phyloP scores from a whole-genome alignment of 2,888 invertebrate species.

The Eledona agricola region DNA sequence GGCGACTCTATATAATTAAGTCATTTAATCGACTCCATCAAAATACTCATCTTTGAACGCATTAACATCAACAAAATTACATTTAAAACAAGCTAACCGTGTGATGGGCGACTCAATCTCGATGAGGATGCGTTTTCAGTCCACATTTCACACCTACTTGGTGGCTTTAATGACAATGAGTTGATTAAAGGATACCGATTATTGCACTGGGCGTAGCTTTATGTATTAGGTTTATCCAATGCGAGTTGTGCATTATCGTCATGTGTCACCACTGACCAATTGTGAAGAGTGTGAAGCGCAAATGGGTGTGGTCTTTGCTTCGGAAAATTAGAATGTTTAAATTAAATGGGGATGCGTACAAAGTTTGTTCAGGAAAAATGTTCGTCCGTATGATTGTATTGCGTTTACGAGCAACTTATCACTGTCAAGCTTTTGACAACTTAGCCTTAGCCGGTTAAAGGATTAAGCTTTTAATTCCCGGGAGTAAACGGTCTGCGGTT shows the following conservation, averaged over 20 bases:
- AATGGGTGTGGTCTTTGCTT: no score
- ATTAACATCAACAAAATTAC: conserved; percentile 32
- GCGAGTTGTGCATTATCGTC: no score
- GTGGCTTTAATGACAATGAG: conserved; percentile 28
- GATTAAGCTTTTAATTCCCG: conserved; percentile 23
- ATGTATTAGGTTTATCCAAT: no score
- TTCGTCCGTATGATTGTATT: conserved; percentile 49
- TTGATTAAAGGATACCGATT: conserved; percentile 8
- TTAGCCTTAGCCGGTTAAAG: conserved; percentile 26
- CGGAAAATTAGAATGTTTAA: conserved; percentile 11
- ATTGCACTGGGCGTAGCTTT: no score
- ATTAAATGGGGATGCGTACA: no score
- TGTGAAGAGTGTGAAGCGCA: no score
- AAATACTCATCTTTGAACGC: conserved; percentile 24
- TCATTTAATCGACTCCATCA: conserved; percentile 41
- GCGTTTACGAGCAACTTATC: conserved; percentile 41
- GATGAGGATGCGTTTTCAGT: conserved; percentile 21
- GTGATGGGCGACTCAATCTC: conserved; percentile 18
- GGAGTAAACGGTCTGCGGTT: conserved; percentile 20
- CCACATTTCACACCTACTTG: conserved; percentile 35
- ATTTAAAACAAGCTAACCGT: conserved; percentile 12
- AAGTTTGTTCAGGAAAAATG: no score
- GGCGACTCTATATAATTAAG: conserved; percentile 39
- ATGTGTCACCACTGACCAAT: no score
- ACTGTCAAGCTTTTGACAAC: conserved; percentile 39